Percentiles rank a stretch among this genome's conserved stretches.
These are phyloP conservation scores for Pipistrellus nathusii DNA, from an alignment of 2,797 vertebrate genomes.

Conservation along the genomic window DNA sequence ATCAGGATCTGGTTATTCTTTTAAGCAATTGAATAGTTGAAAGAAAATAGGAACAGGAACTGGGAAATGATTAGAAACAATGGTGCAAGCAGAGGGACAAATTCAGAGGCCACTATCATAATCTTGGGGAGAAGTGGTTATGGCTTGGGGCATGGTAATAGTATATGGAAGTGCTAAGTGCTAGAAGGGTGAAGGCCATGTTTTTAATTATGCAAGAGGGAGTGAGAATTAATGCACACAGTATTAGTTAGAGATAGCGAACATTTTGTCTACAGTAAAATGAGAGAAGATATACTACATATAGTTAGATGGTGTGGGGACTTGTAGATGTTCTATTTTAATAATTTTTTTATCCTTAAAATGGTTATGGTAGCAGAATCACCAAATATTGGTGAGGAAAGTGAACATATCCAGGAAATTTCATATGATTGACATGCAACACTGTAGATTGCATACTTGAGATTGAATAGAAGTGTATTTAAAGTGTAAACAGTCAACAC, in stretches of 20 bases:
- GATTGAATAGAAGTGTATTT: background rate
- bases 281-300: background rate
- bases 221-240: background rate
- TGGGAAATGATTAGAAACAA: background rate
- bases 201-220: background rate
- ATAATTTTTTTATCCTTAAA: background rate
- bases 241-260: background rate
- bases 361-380: background rate
- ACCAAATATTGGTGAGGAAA: background rate
- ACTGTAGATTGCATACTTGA: background rate
- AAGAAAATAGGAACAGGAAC: background rate
- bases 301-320: background rate
- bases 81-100: background rate
- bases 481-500: background rate
- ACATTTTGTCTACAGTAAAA: background rate
- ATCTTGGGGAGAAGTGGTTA: background rate
- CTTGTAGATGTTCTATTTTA: background rate
- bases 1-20: background rate
- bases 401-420: background rate
- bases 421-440: background rate
- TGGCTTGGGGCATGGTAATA: background rate
- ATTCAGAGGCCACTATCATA: background rate
- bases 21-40: background rate
- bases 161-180: background rate
- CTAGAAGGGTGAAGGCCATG: background rate